Percentiles rank a stretch among this genome's conserved stretches.
Conservation (phyloP, 2,113 vertebrate genomes). For the Platysteira castanea region DNA sequence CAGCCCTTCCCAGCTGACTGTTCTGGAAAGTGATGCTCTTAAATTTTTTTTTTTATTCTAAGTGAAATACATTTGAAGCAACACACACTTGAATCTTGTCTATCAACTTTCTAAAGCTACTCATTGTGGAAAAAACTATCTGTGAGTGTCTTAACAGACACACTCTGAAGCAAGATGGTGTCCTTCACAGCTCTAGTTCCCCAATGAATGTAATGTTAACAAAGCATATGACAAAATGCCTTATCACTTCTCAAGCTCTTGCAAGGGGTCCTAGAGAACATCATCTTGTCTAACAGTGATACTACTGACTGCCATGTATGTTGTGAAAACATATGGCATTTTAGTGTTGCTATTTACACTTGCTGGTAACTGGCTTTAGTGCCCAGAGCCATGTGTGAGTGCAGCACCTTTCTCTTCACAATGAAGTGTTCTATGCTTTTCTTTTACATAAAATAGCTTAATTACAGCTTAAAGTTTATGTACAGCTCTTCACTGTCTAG, state of each 20-base stretch:
- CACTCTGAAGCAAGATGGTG: background rate
- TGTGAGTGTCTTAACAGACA: background rate
- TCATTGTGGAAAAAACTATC: background rate
- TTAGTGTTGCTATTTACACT: background rate
- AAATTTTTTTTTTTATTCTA: background rate
- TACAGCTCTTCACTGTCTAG: background rate
- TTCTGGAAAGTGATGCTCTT: background rate
- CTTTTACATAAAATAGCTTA: background rate
- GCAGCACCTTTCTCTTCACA: background rate
- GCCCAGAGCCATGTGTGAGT: background rate
- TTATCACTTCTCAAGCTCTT: background rate
- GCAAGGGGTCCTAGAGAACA: background rate
- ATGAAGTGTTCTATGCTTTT: background rate
- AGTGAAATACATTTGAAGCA: background rate
- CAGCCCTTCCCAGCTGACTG: background rate
- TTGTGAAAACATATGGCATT: background rate
- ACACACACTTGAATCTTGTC: background rate
- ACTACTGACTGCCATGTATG: background rate
- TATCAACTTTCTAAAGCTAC: background rate
- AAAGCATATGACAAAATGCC: background rate
- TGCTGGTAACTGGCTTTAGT: background rate
- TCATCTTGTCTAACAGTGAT: background rate
- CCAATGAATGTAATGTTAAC: background rate
- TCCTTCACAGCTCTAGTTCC: background rate
- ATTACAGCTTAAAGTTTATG: background rate